These are phyloP conservation scores for Rotaria sp. DNA, from an alignment of 2,888 invertebrate species.

Conservation along the genomic window DNA sequence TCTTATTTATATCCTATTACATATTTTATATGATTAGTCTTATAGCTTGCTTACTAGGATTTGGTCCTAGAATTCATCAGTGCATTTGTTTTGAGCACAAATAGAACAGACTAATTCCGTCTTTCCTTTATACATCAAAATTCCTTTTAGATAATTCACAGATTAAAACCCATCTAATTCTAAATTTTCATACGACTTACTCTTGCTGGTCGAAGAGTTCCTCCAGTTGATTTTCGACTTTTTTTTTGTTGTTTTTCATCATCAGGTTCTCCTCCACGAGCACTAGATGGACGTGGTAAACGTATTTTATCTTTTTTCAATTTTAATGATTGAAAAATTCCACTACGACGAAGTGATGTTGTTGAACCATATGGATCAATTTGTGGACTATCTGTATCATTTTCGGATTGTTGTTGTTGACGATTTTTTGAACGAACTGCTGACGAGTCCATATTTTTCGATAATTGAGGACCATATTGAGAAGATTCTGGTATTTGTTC, in stretches of 20 bases:
- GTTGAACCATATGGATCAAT: background rate
- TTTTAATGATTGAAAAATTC: constrained; percentile 14
- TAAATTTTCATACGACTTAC: background rate
- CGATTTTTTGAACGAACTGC: background rate
- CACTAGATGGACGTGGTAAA: background rate
- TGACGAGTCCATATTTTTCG: background rate
- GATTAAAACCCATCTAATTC: too few relatives aligned
- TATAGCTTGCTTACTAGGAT: too few relatives aligned
- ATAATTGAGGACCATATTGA: too few relatives aligned
- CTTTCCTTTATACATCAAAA: too few relatives aligned
- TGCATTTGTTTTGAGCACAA: too few relatives aligned
- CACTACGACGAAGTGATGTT: background rate
- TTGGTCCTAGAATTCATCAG: too few relatives aligned
- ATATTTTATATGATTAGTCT: too few relatives aligned
- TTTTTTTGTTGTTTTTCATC: background rate
- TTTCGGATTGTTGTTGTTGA: background rate
- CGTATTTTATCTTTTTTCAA: background rate
- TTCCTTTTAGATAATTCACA: too few relatives aligned
- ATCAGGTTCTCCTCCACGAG: too few relatives aligned
- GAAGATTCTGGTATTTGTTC: background rate
- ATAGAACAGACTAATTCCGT: too few relatives aligned
- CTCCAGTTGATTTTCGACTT: background rate
- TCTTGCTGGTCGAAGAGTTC: background rate
- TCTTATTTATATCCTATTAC: too few relatives aligned
- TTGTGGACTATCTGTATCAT: background rate